Conservation (phyloP, 2,888 invertebrate genomes). For the Globia sparganii region DNA sequence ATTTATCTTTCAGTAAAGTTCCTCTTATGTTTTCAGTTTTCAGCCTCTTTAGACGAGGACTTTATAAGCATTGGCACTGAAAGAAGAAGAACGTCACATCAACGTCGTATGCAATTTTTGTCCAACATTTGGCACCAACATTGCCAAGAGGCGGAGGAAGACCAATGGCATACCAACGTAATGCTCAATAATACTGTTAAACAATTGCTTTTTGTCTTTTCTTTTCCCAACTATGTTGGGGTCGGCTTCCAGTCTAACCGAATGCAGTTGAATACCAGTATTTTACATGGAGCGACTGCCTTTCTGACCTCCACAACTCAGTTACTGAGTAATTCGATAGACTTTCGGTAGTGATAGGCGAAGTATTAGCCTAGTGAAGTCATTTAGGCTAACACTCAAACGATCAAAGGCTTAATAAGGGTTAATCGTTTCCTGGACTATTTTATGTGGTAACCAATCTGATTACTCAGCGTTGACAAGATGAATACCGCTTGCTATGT, state of each 20-base stretch:
- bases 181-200: not conserved
- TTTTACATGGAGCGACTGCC: too few relatives aligned
- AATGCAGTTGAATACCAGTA: too few relatives aligned
- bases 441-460: constrained; percentile 17
- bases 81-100: not conserved
- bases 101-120: not conserved
- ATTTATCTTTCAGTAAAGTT: not conserved
- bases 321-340: too few relatives aligned
- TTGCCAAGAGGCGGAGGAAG: not conserved
- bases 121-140: not conserved
- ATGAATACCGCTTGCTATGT: constrained; percentile 16
- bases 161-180: not conserved
- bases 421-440: not conserved
- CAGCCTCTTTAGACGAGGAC: not conserved
- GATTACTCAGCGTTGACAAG: constrained; percentile 29
- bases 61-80: not conserved
- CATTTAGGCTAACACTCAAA: not conserved
- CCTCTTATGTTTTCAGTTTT: not conserved
- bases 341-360: not conserved
- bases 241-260: too few relatives aligned
- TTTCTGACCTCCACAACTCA: too few relatives aligned
- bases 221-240: too few relatives aligned
- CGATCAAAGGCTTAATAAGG: constrained; percentile 9
- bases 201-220: not conserved
- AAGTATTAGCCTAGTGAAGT: constrained; percentile 13